A percentile compares a stretch with the other conserved stretches of the same genome.
Evolutionary conservation across 2,888 invertebrate genomes (phyloP).

Genomic region (Dryococelus australis): DNA sequence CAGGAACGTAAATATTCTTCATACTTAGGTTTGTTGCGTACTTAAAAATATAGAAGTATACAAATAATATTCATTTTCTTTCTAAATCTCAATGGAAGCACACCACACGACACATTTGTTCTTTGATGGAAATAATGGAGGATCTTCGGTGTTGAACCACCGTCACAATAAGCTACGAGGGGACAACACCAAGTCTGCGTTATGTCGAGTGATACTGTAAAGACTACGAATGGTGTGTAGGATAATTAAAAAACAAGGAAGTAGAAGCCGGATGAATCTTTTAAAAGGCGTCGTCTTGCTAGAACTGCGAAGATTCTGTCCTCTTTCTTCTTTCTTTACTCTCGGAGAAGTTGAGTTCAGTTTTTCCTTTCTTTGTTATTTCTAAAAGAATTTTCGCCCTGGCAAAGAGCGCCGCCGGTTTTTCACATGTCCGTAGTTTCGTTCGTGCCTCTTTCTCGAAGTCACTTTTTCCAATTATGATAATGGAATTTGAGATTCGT

Average conservation of each 20-base stretch:
- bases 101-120: too few species aligned
- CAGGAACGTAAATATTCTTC: too few species aligned
- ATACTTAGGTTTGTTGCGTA: too few species aligned
- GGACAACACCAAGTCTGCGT: neutral
- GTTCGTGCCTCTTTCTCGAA: neutral
- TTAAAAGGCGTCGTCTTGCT: neutral
- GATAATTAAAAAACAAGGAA: neutral
- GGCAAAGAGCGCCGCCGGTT: neutral
- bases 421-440: neutral
- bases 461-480: slow-evolving; percentile 1
- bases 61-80: too few species aligned
- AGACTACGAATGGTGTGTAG: neutral
- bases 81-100: too few species aligned
- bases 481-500: slow-evolving; percentile 16
- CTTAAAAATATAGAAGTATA: too few species aligned
- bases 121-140: too few species aligned
- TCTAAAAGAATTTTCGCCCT: neutral
- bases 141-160: neutral
- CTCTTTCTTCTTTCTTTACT: neutral
- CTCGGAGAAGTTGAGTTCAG: neutral
- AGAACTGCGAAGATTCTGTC: neutral
- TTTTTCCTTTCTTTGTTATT: neutral
- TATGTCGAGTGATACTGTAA: neutral
- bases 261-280: neutral
- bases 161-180: neutral